Base-by-base conservation (phyloP, 2,888 invertebrate species). In the Atherix ibis region DNA sequence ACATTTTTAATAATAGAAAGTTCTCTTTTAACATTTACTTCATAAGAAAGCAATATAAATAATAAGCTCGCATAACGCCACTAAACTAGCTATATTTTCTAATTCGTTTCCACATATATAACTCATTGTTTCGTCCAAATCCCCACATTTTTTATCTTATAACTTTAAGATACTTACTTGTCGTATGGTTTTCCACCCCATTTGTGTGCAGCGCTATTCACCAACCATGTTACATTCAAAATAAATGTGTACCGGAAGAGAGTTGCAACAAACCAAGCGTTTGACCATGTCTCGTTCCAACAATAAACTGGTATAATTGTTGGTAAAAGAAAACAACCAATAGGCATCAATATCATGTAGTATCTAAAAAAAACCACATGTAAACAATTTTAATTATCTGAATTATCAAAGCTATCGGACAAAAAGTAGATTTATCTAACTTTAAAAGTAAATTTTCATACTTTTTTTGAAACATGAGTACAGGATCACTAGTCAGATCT, bases 401-500 rank as follows among this genome's bases (percentile, higher is more conserved):
- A n/a, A n/a, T n/a, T n/a, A n/a, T n/a, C n/a, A n/a, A n/a, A n/a
- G n/a, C n/a, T n/a, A n/a, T n/a, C n/a, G n/a, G n/a, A n/a, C n/a
- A n/a, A n/a, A n/a, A n/a, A n/a, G n/a, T n/a, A n/a, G n/a, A n/a
- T n/a, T n/a, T n/a, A n/a, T n/a, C n/a, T n/a, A n/a, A n/a, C n/a
- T n/a, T n/a, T n/a, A 18, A 25, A 13, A 16, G 8, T 15, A 10
- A 9, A 65, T 73, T 77, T 63, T n/a, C n/a, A n/a, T n/a, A 87
- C 81, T 77, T 84, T 58, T 81, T 78, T 61, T 95, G 94, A 66
- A 87, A 88, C 45, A 64, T 64, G n/a, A 91, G 67, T 27, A 94
- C 70, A 6, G 79, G 81, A 58, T 94, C 92, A 9, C 67, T 64
- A 40, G 71, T 70, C 39, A 95, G 65, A 59, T 95, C 94, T 32